Evolutionary conservation across 2,797 vertebrate species (phyloP), one percentile per base, ranked within the genome.

Genomic region (Sebastes elongatus): DNA sequence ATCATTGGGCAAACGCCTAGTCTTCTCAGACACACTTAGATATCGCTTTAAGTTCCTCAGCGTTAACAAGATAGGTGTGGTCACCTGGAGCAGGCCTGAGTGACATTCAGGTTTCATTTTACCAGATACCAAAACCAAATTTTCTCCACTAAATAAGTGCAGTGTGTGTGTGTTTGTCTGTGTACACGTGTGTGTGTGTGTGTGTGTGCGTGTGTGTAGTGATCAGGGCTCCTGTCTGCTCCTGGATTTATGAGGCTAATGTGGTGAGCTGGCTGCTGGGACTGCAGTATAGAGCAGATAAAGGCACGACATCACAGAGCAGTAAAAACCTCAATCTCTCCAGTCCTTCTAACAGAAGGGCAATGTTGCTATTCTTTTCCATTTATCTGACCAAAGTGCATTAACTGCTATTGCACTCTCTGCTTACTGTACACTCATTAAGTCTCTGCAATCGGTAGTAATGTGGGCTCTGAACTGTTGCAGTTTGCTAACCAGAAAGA

Each of bases 221-320:
- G 80, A 90, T 86, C 76, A 83, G 82, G 63, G 74, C 76, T 82
- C 55, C 81, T 88, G 81, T 82, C 83, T 55, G 72, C 60, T 68
- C 13, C 18, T 82, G 75, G 81, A 93, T 93, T 91, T 88, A 90
- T 83, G 81, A 82, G 64, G 82, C 85, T 85, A 88, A 76, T 87
- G 86, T 86, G 80, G 86, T 85, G 84, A 81, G 82, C 79, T 86
- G 79, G 80, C 76, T 89, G 89, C 76, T 83, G 71, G 73, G 76
- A 66, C 81, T 85, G 88, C 81, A 87, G 77, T 78, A 71, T 77
- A 38, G 68, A 71, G 85, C 71, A 85, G 82, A 87, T 83, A 78
- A 82, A 82, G 65, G 59, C 81, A 78, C 33, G 1, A 71, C 80
- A 84, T 80, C 73, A 67, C 57, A 56, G 16, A 79, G 76, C 76